Evolutionary conservation across 2,113 vertebrate genomes (phyloP).

Genomic region (Anhinga rufa): DNA sequence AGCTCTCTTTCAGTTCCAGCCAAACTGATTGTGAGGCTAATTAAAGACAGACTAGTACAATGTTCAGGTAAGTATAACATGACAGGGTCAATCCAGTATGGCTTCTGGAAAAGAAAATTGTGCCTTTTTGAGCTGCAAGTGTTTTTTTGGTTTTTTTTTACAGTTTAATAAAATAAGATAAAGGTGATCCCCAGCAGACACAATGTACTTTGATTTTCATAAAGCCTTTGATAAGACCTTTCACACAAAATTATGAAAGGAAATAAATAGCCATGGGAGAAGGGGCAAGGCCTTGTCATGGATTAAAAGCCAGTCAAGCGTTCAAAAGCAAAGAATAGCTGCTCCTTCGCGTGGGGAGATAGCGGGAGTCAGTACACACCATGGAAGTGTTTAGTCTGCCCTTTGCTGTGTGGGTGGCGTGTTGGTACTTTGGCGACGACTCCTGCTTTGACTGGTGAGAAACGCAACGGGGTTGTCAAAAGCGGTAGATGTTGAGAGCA

Average conservation of each 20-base stretch:
- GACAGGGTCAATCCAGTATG: conserved; percentile 41
- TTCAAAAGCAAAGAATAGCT: background rate
- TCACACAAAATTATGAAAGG: conserved; percentile 22
- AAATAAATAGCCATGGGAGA: conserved; percentile 28
- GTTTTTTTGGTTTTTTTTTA: background rate
- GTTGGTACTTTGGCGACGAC: rapidly evolving
- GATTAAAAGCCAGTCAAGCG: background rate
- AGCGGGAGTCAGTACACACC: background rate
- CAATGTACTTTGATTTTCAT: conserved; percentile 40
- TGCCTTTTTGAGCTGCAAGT: background rate
- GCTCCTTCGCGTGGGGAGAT: background rate
- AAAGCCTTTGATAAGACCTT: conserved; percentile 45
- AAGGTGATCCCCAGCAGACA: conserved; percentile 41
- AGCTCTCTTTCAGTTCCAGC: conserved; percentile 13
- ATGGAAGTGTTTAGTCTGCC: background rate
- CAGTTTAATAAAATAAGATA: conserved; percentile 53
- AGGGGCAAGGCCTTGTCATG: background rate
- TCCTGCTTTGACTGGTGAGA: background rate
- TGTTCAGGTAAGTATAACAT: background rate
- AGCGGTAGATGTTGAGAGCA: background rate
- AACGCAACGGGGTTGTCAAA: background rate
- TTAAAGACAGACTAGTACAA: conserved; percentile 38
- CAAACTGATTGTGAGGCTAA: conserved; percentile 48
- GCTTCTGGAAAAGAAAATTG: conserved; percentile 7
- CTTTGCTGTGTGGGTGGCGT: background rate